Evolutionary conservation across 2,113 vertebrate genomes (phyloP), one percentile per base, ranked within the genome.

Genomic region (Callipepla squamata): DNA sequence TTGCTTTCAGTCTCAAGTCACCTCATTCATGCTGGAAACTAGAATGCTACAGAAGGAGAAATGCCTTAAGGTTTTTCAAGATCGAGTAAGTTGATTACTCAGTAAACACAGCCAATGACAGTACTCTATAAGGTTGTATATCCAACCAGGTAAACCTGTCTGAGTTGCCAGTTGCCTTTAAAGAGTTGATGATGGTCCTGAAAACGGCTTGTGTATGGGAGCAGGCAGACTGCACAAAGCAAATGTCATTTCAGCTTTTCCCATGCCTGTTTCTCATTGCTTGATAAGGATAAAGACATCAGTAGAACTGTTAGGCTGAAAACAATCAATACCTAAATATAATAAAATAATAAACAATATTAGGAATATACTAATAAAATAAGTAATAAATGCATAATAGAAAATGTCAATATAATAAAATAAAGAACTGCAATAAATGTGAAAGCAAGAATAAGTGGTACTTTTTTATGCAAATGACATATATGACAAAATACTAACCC

Each of bases 61-160:
- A 74, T 25, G 10, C 3, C 22, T 66, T 18, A 8, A 38, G 5
- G 32, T 65, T 7, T 87, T 75, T 70, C 25, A 66, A 62, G 19
- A 48, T 45, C 36, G 38, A 25, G 4, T 11, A 32, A 66, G n/a
- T 1, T 38, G 51, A 57, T 13, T 28, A 32, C 23, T 13, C 30
- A 79, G 34, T 16, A 74, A 69, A 44, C 6, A 21, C 0, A 0
- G 21, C 9, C 13, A 7, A 5, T 30, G 1, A 0, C 1, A 5
- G 6, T 6, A 10, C 19, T 42, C 32, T 85, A 20, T 32, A 17
- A 79, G 21, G 13, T 48, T 73, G 23, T 0, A 0, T 36, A 40
- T 30, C 14, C 48, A 85, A 7, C 11, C 51, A 62, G 5, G 20
- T 59, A 48, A 74, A 20, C 7, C 44, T 40, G 4, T 15, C 38